A percentile compares a stretch with the other conserved stretches of the same genome.
Evolutionary conservation across 2,113 vertebrate species (phyloP).

Genomic region (Lepus europaeus): DNA sequence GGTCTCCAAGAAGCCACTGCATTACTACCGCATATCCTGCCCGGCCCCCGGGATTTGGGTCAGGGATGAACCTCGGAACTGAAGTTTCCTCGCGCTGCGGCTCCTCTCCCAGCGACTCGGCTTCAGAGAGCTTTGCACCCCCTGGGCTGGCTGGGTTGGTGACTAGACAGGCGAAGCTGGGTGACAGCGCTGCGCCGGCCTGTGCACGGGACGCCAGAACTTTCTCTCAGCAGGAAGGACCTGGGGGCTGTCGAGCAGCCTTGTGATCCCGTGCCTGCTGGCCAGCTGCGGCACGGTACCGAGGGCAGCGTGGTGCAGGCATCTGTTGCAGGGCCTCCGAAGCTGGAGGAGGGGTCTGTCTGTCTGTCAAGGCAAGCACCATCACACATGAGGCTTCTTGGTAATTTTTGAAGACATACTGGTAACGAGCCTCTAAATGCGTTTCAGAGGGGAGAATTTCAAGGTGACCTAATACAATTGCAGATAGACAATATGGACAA

Average conservation of each 20-base stretch:
- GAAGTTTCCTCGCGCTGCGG: slow-evolving; percentile 51
- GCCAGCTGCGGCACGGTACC: slow-evolving; percentile 29
- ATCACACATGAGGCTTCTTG: neutral
- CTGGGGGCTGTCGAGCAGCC: slow-evolving; percentile 14
- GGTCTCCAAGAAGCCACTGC: slow-evolving; percentile 56
- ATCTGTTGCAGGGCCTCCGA: neutral
- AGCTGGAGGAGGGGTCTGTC: slow-evolving; percentile 15
- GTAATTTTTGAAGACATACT: slow-evolving; percentile 40
- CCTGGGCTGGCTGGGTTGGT: slow-evolving; percentile 14
- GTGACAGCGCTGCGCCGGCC: neutral
- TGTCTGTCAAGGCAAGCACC: neutral
- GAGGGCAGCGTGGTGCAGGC: slow-evolving; percentile 18
- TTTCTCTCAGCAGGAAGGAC: slow-evolving; percentile 64
- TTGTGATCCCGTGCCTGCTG: slow-evolving; percentile 40
- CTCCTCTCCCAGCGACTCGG: neutral
- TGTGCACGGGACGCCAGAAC: neutral
- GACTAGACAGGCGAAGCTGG: slow-evolving; percentile 44
- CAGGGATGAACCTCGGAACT: slow-evolving; percentile 66
- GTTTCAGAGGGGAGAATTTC: slow-evolving; percentile 66
- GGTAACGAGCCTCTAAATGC: neutral
- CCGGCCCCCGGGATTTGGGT: slow-evolving; percentile 76
- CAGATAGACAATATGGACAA: neutral
- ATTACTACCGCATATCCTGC: slow-evolving; percentile 77
- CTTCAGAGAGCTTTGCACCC: slow-evolving; percentile 51
- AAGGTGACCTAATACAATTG: slow-evolving; percentile 75